Conservation (phyloP, 2,797 vertebrate species). For the Pterois miles region DNA sequence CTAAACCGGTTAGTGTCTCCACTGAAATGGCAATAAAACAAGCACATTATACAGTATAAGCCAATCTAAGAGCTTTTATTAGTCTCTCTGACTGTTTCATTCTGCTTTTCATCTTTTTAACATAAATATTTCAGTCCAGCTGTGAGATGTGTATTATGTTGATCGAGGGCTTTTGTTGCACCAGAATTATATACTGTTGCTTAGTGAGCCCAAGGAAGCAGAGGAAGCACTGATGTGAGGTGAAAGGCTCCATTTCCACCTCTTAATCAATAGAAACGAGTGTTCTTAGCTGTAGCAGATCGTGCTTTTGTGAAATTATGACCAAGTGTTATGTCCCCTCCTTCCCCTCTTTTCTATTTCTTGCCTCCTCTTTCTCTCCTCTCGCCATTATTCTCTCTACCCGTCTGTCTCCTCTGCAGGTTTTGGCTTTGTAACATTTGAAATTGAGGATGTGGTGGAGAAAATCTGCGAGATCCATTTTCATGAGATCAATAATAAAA, state of each 20-base stretch:
- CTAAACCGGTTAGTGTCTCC: neutral
- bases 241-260: conserved; percentile 40
- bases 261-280: conserved; percentile 7
- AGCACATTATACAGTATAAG: neutral
- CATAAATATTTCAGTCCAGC: neutral
- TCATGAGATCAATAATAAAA: conserved; percentile 98
- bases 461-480: conserved; percentile 98
- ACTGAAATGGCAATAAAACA: neutral
- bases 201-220: neutral
- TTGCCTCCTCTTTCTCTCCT: neutral
- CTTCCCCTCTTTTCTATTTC: neutral
- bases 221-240: conserved; percentile 2
- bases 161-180: neutral
- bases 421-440: conserved; percentile 96
- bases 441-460: conserved; percentile 94
- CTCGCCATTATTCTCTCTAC: conserved; percentile 1
- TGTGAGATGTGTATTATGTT: neutral
- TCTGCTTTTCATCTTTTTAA: neutral
- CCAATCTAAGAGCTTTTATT: neutral
- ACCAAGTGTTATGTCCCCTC: conserved; percentile 43
- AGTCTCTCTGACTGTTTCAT: neutral
- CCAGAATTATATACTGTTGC: neutral
- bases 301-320: conserved; percentile 53
- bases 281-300: conserved; percentile 48
- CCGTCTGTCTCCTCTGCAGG: conserved; percentile 78